Base-by-base conservation (phyloP, 2,797 vertebrate species). In the Darevskia nairensis region DNA sequence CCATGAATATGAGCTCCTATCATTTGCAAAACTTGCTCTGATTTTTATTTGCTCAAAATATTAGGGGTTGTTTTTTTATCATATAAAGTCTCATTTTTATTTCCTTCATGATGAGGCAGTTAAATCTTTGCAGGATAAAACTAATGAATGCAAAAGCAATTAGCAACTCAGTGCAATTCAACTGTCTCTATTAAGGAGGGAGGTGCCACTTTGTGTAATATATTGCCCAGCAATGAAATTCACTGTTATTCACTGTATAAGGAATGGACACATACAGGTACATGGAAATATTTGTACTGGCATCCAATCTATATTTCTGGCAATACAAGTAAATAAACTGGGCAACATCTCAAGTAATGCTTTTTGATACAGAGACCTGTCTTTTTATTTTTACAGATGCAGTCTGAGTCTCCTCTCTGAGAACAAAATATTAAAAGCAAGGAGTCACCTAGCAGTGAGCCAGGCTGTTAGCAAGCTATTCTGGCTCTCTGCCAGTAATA, bases 51-150 rank as follows among this genome's bases (percentile, higher is more conserved):
- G 68, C 46, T 69, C 23, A 0, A 75, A 85, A 89, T 23, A 3
- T 80, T 86, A 32, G 21, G 15, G 61, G 59, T 86, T 72, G 8
- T 4, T 6, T 82, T 82, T 88, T 85, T 81, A 29, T 77, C 84
- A 89, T 29, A 50, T 25, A 87, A 84, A 80, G 64, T 85, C 50
- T 80, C 84, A 25, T 86, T n/a, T 72, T 92, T 86, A 91, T 85
- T 23, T 80, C 76, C 80, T 89, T 59, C 55, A 59, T 61, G 87
- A 88, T 8, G 39, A 91, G 84, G 19, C 11, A 1, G 64, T 85
- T 41, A 90, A 86, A 46, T 44, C 89, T 88, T 84, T 75, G 82
- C 9, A 85, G 13, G 84, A n/a, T 80, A 86, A 75, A 1, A 59
- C 50, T 76, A 82, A 92, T 80, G 25, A 61, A 72, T 80, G 39